Evolutionary conservation across 2,888 invertebrate genomes (phyloP), one percentile per base, ranked within the genome.

Genomic region (Callinectes sapidus): DNA sequence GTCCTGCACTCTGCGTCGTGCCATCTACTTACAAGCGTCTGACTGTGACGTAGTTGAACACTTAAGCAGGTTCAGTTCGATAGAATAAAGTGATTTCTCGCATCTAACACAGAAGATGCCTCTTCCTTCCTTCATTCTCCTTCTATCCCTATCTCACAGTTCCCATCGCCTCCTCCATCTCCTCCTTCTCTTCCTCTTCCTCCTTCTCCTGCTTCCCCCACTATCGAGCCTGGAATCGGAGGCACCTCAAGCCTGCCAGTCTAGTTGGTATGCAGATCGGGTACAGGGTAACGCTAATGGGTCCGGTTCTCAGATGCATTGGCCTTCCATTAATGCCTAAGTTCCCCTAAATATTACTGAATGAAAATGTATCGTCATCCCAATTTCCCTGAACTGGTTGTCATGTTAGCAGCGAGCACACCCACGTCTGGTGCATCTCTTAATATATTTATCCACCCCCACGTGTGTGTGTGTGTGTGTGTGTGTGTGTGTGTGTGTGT

Each of bases 241-340:
- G 71, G n/a, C 71, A 28, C 71, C 23, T n/a, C 8, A 71, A 71
- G 23, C 3, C 71, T 28, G 18, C 71, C 71, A 71, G 71, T 71
- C 71, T 71, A n/a, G n/a, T 71, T 71, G 71, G n/a, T 71, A 71
- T 71, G 71, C 71, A 71, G 71, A 71, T 71, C 71, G 71, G 71
- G 10, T 28, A 71, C 23, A 71, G 71, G 71, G 71, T 10, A 71
- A 71, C 71, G 71, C 71, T 71, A 71, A 71, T 71, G 71, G 71
- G n/a, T 71, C 71, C 10, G 28, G 71, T n/a, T 71, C 71, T 71
- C 23, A n/a, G 71, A 71, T 71, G 71, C 71, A 71, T 71, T 71
- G n/a, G 71, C 23, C 71, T 71, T 71, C 71, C 71, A 71, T 71
- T 71, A 71, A 71, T 71, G 71, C 23, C 71, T 71, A 28, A 71